phyloP scores from a whole-genome alignment of 2,888 invertebrate species.

The Pediacus dermestoides region DNA sequence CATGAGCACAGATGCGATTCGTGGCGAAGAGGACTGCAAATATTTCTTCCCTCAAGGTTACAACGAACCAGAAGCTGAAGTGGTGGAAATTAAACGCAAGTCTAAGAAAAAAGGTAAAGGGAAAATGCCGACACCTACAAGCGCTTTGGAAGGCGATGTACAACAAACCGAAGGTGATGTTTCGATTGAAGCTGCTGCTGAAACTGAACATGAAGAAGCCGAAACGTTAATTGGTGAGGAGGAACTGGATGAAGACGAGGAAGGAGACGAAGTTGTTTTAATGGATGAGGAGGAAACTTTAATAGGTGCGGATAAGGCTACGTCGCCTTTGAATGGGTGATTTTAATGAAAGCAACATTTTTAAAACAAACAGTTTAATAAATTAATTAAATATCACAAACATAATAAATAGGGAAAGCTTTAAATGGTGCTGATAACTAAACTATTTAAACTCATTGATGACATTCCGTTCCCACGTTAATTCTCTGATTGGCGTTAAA shows the following conservation, averaged over 20 bases:
- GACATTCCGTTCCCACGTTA: too few species aligned
- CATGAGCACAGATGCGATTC: slow-evolving; percentile 63
- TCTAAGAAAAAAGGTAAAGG: slow-evolving; percentile 48
- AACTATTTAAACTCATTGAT: too few species aligned
- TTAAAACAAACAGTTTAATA: too few species aligned
- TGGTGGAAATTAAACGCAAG: slow-evolving; percentile 53
- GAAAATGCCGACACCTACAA: not conserved
- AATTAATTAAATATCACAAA: too few species aligned
- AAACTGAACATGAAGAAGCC: slow-evolving; percentile 31
- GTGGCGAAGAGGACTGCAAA: slow-evolving; percentile 61
- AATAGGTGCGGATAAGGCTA: slow-evolving; percentile 51
- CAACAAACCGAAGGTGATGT: slow-evolving; percentile 1
- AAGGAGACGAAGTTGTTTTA: slow-evolving; percentile 27
- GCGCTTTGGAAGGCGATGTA: not conserved
- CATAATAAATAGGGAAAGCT: too few species aligned
- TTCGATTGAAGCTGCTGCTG: slow-evolving; percentile 27
- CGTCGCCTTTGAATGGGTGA: too few species aligned
- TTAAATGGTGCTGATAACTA: too few species aligned
- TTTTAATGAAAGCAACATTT: too few species aligned
- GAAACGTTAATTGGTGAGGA: slow-evolving; percentile 19
- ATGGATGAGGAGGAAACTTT: slow-evolving; percentile 22
- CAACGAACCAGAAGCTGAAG: slow-evolving; percentile 53
- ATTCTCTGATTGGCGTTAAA: too few species aligned
- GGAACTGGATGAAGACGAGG: slow-evolving; percentile 28
- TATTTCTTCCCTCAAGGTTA: slow-evolving; percentile 68